Evolutionary conservation across 2,113 vertebrate species (phyloP), one percentile per base, ranked within the genome.

Genomic region (Chunga burmeisteri): DNA sequence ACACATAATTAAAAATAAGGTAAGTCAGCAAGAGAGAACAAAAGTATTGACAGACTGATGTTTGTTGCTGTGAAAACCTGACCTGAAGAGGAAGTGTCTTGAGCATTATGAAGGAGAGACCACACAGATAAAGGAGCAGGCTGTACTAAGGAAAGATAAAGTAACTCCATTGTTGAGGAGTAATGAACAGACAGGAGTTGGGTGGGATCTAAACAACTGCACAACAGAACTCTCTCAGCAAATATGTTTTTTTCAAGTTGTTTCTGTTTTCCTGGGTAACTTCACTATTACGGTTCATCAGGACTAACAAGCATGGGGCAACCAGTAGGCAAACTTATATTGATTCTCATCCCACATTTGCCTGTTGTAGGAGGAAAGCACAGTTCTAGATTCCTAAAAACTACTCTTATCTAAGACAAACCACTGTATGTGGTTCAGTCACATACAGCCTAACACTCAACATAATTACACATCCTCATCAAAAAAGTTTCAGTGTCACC

Each of bases 1-100:
- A 91, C 16, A 14, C 75, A 44, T 0, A 74, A 61, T 36, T 65
- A 81, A 94, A 97, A 95, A 70, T 80, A 96, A 96, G 70, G 9
- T 30, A 44, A 63, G 50, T 6, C 38, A 49, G 23, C 17, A 23
- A 40, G 25, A 15, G n/a, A 52, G 32, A 61, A 68, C 16, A 19
- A 9, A 59, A 38, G 8, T 13, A 55, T 17, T 16, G 14, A 53
- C 36, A n/a, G 10, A 34, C 30, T 7, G 16, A 25, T 12, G 4
- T 22, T 26, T 30, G 10, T 9, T 40, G 34, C 50, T 32, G 20
- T 18, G 27, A 67, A 29, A 80, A 66, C 32, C 25, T 32, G 26
- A 89, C 22, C 47, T 38, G 19, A 62, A 49, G 9, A 80, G 11
- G n/a, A 36, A 46, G 11, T 4, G 15, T 23, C 55, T 74, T 8